phyloP scores from a whole-genome alignment of 2,888 invertebrate species.

The Vannuccia rotundouncinata region DNA sequence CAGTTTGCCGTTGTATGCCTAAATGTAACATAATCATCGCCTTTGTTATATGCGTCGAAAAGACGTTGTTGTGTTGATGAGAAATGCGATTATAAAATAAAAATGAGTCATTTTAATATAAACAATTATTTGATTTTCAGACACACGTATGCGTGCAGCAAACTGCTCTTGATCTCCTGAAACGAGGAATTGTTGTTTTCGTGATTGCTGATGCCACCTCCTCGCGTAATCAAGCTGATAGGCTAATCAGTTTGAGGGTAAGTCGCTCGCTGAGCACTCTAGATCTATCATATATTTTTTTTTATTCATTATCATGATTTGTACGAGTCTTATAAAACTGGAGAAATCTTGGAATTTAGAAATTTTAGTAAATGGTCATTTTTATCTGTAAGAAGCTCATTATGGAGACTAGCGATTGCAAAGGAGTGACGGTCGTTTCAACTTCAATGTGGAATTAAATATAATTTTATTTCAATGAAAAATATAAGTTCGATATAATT shows the following conservation, averaged over 20 bases:
- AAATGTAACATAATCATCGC: neutral
- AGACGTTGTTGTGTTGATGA: too few relatives aligned
- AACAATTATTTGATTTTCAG: too few relatives aligned
- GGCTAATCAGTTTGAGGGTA: conserved; percentile 45
- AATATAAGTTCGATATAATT: too few relatives aligned
- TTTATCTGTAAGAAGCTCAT: too few relatives aligned
- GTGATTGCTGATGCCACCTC: conserved; percentile 62
- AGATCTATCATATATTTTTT: neutral
- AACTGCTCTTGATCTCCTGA: conserved; percentile 60
- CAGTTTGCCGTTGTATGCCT: neutral
- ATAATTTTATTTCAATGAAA: too few relatives aligned
- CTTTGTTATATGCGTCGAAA: neutral
- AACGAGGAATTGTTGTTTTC: conserved; percentile 59
- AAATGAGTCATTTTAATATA: too few relatives aligned
- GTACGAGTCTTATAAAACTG: neutral
- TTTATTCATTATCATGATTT: neutral
- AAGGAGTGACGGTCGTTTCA: too few relatives aligned
- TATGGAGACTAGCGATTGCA: too few relatives aligned
- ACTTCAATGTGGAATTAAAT: too few relatives aligned
- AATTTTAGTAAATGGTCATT: too few relatives aligned
- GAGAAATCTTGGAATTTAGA: too few relatives aligned
- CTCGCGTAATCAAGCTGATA: conserved; percentile 58
- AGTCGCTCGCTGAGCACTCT: neutral
- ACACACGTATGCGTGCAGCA: conserved; percentile 63
- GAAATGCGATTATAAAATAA: too few relatives aligned